Evolutionary conservation across 2,113 vertebrate genomes (phyloP), one percentile per base, ranked within the genome.

Genomic region (Stercorarius parasiticus): DNA sequence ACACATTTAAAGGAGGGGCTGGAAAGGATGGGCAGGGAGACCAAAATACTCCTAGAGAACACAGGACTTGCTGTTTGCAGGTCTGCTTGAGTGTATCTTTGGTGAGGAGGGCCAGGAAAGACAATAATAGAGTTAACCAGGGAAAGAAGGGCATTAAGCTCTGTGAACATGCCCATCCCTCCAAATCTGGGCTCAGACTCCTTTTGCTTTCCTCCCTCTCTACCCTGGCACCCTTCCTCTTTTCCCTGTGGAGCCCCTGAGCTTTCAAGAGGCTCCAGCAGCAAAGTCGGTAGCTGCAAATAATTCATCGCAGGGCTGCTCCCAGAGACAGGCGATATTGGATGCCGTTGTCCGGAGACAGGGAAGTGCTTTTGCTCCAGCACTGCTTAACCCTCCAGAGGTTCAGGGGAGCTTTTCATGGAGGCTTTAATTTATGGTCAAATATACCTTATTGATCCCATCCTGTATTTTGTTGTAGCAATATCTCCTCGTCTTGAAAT

Each of bases 361-460:
- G 74, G 79, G 78, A 18, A 82, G 43, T 69, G 49, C 71, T 78
- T 79, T 50, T 66, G 26, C 55, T 74, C 8, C 64, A 40, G 72
- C 40, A 0, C 38, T n/a, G 55, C 76, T 15, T 9, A 67, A 9
- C 64, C 47, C 76, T 65, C 62, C 76, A 9, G 80, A 52, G 73
- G 42, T 21, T 50, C 72, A 0, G 29, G 27, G 34, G 6, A 85
- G 62, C 6, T 81, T 21, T 50, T 62, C 64, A 9, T 29, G 77
- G 65, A 43, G 13, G 50, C 77, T 91, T 76, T 69, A 53, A 69
- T 61, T 72, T 59, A 43, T 1, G 1, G 47, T 11, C 6, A 1
- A 34, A 67, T 34, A 69, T 12, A 5, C 70, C 58, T 19, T 69
- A 94, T 87, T 52, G 92, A 96, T 96, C 91, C 81, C 53, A 4